phyloP scores from a whole-genome alignment of 2,888 invertebrate genomes.

The Protophormia terraenovae region DNA sequence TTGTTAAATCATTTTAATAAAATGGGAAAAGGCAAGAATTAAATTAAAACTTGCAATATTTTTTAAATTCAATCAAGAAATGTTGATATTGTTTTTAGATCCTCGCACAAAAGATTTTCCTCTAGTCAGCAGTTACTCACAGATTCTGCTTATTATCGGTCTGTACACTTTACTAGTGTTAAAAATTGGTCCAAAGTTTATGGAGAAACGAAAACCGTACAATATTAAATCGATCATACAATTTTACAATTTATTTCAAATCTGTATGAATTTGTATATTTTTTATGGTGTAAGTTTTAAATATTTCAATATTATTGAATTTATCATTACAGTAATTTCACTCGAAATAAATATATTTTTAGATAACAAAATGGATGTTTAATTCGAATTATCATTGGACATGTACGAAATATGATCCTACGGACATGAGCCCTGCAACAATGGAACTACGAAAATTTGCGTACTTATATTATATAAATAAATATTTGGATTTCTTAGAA shows the following conservation, averaged over 20 bases:
- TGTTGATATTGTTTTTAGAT: neutral
- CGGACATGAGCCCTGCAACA: neutral
- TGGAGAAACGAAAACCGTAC: conserved; percentile 85
- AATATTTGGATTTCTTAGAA: neutral
- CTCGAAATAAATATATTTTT: neutral
- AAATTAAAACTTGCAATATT: neutral
- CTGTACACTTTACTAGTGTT: conserved; percentile 87
- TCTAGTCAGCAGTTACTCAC: neutral
- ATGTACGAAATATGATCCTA: neutral
- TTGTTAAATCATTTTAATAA: neutral
- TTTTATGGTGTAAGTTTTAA: conserved; percentile 62
- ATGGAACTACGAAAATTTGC: neutral
- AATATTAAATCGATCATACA: conserved; percentile 85
- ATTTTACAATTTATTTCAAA: conserved; percentile 85
- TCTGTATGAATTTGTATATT: conserved; percentile 66
- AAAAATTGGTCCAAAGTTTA: conserved; percentile 86
- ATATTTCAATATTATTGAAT: neutral
- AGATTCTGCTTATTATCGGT: conserved; percentile 79
- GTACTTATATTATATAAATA: conserved; percentile 14
- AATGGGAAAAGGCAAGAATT: neutral
- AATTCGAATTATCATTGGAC: conserved; percentile 8
- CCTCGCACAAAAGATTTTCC: neutral
- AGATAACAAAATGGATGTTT: conserved; percentile 1
- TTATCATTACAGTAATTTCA: neutral
- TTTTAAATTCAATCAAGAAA: no score